Evolutionary conservation across 2,797 vertebrate genomes (phyloP).

Genomic region (Sarcophilus harrisii): DNA sequence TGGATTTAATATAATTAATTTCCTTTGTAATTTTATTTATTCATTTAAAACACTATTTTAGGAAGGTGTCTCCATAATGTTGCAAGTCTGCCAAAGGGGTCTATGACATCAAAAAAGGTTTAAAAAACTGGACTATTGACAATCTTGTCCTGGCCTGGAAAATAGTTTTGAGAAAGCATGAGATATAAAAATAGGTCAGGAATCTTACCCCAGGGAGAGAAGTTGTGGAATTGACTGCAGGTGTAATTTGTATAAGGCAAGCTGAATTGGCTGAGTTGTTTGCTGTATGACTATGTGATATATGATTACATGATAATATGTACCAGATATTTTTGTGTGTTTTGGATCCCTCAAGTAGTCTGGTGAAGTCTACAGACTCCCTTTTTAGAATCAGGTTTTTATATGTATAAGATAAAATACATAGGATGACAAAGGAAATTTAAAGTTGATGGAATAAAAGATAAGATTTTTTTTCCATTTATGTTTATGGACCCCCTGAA

Average conservation of each 20-base stretch:
- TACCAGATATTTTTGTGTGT: neutral
- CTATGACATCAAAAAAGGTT: neutral
- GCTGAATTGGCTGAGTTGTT: neutral
- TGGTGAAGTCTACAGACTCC: neutral
- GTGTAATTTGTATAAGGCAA: neutral
- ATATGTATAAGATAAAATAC: neutral
- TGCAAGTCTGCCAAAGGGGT: neutral
- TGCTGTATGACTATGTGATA: neutral
- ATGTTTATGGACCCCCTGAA: neutral
- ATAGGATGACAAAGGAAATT: neutral
- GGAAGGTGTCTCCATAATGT: neutral
- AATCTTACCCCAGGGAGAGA: neutral
- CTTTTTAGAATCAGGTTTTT: neutral
- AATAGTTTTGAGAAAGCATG: neutral
- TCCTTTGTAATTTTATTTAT: neutral
- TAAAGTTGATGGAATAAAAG: neutral
- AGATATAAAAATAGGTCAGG: neutral
- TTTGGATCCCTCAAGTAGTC: neutral
- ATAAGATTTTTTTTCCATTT: neutral
- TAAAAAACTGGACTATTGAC: neutral
- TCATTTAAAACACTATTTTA: neutral
- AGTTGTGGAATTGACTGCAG: neutral
- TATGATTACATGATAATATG: neutral
- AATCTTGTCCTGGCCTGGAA: neutral
- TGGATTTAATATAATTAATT: neutral